Conservation (phyloP, 2,888 invertebrate genomes). For the Lasioglossum morio region DNA sequence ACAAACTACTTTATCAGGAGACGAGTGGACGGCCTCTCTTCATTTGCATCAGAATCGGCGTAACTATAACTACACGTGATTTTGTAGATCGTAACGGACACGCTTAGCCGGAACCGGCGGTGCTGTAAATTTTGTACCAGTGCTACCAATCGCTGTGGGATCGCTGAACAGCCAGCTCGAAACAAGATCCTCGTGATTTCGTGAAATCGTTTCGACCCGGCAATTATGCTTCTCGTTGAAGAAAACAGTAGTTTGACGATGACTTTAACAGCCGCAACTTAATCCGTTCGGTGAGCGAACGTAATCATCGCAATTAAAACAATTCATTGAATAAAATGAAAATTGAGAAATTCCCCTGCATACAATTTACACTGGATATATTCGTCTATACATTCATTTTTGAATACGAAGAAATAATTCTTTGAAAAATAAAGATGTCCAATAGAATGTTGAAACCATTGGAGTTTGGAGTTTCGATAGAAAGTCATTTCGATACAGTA, state of each 20-base stretch:
- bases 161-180: conserved; percentile 12
- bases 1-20: conserved; percentile 69
- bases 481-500: neutral
- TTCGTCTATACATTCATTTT: neutral
- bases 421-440: neutral
- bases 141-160: neutral
- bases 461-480: neutral
- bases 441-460: neutral
- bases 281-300: neutral
- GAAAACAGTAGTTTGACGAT: neutral
- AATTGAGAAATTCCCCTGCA: neutral
- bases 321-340: neutral
- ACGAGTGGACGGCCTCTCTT: conserved; percentile 50
- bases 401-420: neutral
- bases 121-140: conserved; percentile 31
- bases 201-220: neutral
- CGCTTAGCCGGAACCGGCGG: conserved; percentile 35
- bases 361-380: neutral
- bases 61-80: conserved; percentile 66
- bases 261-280: neutral
- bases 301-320: neutral
- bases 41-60: conserved; percentile 68
- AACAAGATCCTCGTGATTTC: conserved; percentile 1
- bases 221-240: neutral
- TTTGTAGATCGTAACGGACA: conserved; percentile 53